Evolutionary conservation across 2,888 invertebrate genomes (phyloP).

Genomic region (Cybosia mesomella): DNA sequence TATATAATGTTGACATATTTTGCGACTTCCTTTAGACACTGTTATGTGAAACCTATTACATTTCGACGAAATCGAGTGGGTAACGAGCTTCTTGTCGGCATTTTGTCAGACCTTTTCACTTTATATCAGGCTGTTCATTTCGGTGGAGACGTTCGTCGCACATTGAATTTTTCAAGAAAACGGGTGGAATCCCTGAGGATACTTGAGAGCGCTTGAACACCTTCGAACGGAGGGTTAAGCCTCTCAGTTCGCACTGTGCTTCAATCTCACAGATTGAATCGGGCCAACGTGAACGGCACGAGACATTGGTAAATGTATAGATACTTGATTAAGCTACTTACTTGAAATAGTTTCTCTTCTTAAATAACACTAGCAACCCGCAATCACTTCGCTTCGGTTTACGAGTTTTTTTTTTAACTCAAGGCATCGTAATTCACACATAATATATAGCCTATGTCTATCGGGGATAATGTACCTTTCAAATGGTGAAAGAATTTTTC

Average conservation of each 20-base stretch:
- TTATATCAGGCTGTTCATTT: constrained; percentile 51
- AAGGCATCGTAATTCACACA: too few species aligned
- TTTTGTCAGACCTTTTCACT: constrained; percentile 49
- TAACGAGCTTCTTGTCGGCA: constrained; percentile 50
- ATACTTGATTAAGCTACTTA: neutral
- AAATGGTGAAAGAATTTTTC: too few species aligned
- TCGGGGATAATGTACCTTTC: too few species aligned
- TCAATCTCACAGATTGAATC: constrained; percentile 67
- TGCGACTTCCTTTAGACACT: constrained; percentile 36
- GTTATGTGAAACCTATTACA: constrained; percentile 46
- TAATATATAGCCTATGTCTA: too few species aligned
- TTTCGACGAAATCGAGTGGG: constrained; percentile 33
- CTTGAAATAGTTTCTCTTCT: neutral
- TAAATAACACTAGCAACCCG: too few species aligned
- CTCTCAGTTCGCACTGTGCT: constrained; percentile 59
- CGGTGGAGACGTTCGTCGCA: constrained; percentile 53
- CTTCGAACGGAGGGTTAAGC: constrained; percentile 67
- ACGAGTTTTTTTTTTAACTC: too few species aligned
- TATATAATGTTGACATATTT: constrained; percentile 26
- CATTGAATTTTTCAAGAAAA: constrained; percentile 79
- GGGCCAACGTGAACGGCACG: constrained; percentile 23
- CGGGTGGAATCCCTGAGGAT: constrained; percentile 74
- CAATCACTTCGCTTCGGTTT: too few species aligned
- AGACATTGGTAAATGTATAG: neutral
- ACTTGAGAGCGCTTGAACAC: constrained; percentile 66